Evolutionary conservation across 2,113 vertebrate species (phyloP).

Genomic region (Todiramphus chloris): DNA sequence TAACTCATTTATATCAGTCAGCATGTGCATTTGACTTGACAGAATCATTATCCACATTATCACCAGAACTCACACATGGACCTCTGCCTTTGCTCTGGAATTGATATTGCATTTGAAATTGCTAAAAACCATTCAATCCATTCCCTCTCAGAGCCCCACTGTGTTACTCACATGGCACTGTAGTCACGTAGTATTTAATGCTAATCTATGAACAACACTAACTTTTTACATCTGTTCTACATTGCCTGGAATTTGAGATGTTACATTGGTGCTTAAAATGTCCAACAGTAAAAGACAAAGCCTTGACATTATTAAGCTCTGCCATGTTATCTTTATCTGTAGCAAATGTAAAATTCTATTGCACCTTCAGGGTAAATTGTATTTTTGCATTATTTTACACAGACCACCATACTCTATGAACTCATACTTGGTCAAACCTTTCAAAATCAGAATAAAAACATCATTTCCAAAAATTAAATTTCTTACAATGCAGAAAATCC

Average conservation of each 20-base stretch:
- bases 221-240: background rate
- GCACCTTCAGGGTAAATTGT: background rate
- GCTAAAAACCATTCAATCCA: background rate
- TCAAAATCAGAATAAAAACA: background rate
- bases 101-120: background rate
- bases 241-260: background rate
- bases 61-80: slow-evolving; percentile 23
- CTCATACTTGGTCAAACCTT: background rate
- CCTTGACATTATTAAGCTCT: background rate
- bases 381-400: background rate
- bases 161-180: background rate
- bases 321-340: background rate
- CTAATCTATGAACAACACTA: background rate
- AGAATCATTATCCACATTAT: slow-evolving; percentile 59
- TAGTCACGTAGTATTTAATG: background rate
- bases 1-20: slow-evolving; percentile 41
- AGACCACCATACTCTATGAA: background rate
- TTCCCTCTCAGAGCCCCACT: background rate
- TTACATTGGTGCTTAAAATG: background rate
- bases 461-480: background rate
- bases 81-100: background rate
- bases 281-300: background rate
- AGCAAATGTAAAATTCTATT: background rate
- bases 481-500: background rate
- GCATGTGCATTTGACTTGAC: slow-evolving; percentile 38